Evolutionary conservation across 2,888 invertebrate species (phyloP).

Genomic region (Andrena bucephala): DNA sequence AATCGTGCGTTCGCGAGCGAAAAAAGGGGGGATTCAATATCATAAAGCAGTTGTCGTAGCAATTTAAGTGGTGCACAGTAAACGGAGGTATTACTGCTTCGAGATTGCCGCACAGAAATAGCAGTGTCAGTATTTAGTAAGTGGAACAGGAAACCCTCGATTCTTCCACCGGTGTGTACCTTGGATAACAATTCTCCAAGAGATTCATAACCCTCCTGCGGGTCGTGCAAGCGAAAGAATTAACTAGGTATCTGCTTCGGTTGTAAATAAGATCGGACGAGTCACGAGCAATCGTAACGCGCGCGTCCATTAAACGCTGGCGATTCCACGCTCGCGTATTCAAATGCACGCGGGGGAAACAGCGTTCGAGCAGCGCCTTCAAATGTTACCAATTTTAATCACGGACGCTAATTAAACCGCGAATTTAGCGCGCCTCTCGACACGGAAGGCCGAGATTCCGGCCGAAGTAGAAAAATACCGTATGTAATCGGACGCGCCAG

Average conservation of each 20-base stretch:
- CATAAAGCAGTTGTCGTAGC: slow-evolving; percentile 46
- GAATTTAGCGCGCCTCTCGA: slow-evolving; percentile 10
- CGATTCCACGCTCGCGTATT: slow-evolving; percentile 27
- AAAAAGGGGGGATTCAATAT: background rate
- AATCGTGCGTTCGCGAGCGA: too few relatives aligned
- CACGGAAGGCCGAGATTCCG: background rate
- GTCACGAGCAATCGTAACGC: slow-evolving; percentile 3
- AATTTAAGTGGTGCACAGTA: slow-evolving; percentile 24
- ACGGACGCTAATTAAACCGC: slow-evolving; percentile 12
- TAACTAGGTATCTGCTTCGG: background rate
- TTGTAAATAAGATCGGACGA: background rate
- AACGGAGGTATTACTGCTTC: slow-evolving; percentile 8
- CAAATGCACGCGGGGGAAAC: slow-evolving; percentile 17
- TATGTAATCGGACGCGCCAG: slow-evolving; percentile 26
- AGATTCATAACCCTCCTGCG: background rate
- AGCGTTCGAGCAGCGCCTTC: background rate
- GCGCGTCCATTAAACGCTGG: slow-evolving; percentile 8
- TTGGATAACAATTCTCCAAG: slow-evolving; percentile 17
- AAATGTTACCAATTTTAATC: slow-evolving; percentile 25
- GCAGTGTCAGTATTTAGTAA: slow-evolving; percentile 34
- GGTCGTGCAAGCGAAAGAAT: background rate
- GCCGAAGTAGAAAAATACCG: slow-evolving; percentile 19
- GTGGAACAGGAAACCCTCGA: slow-evolving; percentile 51
- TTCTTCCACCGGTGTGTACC: slow-evolving; percentile 26
- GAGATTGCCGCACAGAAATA: slow-evolving; percentile 38